Evolutionary conservation across 2,888 invertebrate genomes (phyloP), one percentile per base, ranked within the genome.

Genomic region (Microctonus brassicae): DNA sequence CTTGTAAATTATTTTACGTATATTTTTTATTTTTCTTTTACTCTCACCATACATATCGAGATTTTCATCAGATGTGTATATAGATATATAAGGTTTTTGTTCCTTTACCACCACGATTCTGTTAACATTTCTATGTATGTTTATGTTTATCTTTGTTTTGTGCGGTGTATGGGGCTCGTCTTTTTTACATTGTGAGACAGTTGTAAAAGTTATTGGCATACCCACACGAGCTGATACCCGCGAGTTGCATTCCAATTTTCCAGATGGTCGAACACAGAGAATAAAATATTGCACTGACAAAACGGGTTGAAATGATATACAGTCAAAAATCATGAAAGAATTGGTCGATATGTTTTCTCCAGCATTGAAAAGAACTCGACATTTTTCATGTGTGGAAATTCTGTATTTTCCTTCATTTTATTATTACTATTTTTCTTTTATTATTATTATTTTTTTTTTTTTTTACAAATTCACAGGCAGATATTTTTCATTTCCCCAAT

Each of bases 181-280:
- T 26, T 66, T 73, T 70, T 74, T 62, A 39, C 66, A 55, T 33
- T 53, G 62, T 64, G 76, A 47, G 47, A 76, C 78, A 76, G 75
- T 76, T 73, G 76, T 70, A 70, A 68, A 75, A 78, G 73, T 78
- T 76, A 78, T 78, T 76, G 78, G 76, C 72, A 66, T 70, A 72
- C 72, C 71, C 63, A 58, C 47, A 17, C 47, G 17, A 47, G 52
- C 68, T 65, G 39, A 63, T 67, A 69, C 65, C 17, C 72, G n/a
- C n/a, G 69, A 70, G 71, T 75, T 78, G 76, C 76, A 76, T 75
- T 76, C 76, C 78, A 76, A 78, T 78, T 78, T 78, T 78, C 73
- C 78, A 76, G 75, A 75, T 76, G 74, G 75, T 65, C 67, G 76
- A 67, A 69, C 73, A 71, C 64, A 61, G 42, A 68, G 63, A 69